Evolutionary conservation across 2,113 vertebrate genomes (phyloP).

Genomic region (Aleadryas rufinucha): DNA sequence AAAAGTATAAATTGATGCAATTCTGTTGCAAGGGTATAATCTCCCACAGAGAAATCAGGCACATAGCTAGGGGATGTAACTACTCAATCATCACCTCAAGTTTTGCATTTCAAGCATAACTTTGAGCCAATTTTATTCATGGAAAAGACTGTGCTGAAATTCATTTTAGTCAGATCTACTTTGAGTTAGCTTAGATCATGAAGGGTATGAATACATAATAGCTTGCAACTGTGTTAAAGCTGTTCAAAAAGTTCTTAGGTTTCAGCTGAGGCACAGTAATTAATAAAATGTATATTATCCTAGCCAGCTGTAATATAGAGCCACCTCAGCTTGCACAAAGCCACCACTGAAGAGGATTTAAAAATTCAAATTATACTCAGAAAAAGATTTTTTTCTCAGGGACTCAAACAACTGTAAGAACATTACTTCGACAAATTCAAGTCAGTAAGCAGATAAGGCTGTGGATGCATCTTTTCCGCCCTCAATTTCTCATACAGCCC

Average conservation of each 20-base stretch:
- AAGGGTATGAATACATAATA: neutral
- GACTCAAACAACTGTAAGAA: neutral
- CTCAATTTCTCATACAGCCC: neutral
- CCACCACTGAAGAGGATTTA: neutral
- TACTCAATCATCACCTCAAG: neutral
- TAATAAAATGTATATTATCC: neutral
- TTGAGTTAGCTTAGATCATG: neutral
- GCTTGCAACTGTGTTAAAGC: neutral
- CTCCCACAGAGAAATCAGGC: neutral
- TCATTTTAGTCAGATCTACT: neutral
- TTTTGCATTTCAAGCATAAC: neutral
- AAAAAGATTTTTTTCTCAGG: neutral
- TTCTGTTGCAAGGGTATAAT: neutral
- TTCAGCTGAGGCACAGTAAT: neutral
- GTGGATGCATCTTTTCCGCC: neutral
- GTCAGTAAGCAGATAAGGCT: neutral
- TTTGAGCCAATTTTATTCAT: neutral
- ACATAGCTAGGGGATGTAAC: neutral
- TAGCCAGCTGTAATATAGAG: neutral
- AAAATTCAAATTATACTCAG: neutral
- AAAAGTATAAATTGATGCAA: neutral
- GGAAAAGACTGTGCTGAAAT: neutral
- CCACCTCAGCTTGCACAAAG: neutral
- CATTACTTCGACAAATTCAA: neutral
- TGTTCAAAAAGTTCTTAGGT: neutral